Conservation (phyloP, 53 echinoderm and acorn worm species). For the Luidia sarsii region DNA sequence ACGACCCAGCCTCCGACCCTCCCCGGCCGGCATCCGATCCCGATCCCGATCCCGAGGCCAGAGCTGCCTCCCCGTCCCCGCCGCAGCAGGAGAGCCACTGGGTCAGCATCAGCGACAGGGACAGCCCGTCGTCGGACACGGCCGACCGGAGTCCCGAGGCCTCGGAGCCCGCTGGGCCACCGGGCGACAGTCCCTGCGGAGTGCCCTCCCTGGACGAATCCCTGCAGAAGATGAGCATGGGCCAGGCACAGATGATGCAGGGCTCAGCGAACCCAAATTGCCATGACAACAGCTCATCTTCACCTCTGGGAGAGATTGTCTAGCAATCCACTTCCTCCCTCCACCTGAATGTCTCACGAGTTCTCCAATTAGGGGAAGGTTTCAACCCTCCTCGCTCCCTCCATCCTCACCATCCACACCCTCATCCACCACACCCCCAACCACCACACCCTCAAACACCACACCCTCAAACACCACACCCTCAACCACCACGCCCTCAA, state of each 20-base stretch:
- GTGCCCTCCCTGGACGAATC: slow-evolving; percentile 36
- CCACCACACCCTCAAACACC: no score
- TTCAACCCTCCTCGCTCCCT: neutral
- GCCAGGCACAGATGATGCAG: slow-evolving; percentile 11
- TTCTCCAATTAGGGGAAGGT: neutral
- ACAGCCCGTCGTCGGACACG: slow-evolving; percentile 3
- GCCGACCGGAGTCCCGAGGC: neutral
- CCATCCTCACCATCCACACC: no score
- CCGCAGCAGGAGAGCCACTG: neutral
- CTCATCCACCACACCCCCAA: no score
- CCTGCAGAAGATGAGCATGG: slow-evolving; percentile 26
- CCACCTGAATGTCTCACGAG: no score
- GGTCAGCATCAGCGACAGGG: slow-evolving; percentile 8
- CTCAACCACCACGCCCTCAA: no score
- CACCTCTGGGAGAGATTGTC: slow-evolving; percentile 37
- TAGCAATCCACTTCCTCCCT: no score
- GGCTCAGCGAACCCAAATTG: slow-evolving; percentile 20
- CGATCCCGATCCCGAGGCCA: neutral
- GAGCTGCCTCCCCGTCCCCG: neutral
- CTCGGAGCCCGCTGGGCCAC: neutral
- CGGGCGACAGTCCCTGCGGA: neutral
- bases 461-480: no score
- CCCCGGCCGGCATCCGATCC: neutral
- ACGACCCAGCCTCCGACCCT: neutral
- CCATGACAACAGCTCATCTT: slow-evolving; percentile 30